A percentile compares a stretch with the other conserved stretches of the same genome.
These are phyloP conservation scores for Neocrepidodera transversa DNA, from an alignment of 2,888 invertebrate species.

Conservation along the genomic window DNA sequence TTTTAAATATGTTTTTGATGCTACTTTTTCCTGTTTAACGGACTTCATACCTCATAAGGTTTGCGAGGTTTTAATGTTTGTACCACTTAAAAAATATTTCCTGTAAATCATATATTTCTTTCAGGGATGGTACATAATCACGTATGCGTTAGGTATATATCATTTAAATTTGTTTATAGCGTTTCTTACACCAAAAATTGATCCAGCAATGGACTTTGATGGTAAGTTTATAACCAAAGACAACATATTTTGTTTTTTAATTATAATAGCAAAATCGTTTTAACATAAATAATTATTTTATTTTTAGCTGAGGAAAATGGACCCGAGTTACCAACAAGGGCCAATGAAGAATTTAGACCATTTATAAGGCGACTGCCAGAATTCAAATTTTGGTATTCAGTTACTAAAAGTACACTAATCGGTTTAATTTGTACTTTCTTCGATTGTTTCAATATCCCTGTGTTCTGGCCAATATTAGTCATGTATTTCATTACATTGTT, in stretches of 20 bases:
- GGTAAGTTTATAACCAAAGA: constrained; percentile 64
- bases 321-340: constrained; percentile 92
- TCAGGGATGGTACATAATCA: constrained; percentile 99
- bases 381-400: constrained; percentile 99
- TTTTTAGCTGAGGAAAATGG: constrained; percentile 77
- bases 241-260: not conserved
- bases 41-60: not conserved
- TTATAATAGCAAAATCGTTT: not conserved
- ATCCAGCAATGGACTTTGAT: constrained; percentile 95
- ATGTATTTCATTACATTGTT: constrained; percentile 99
- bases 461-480: constrained; percentile 99
- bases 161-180: constrained; percentile 99
- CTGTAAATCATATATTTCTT: constrained; percentile 28
- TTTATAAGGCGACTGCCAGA: constrained; percentile 97
- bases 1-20: too few species aligned
- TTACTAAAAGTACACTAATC: constrained; percentile 91
- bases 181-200: constrained; percentile 99
- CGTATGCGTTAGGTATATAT: constrained; percentile 98
- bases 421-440: constrained; percentile 94
- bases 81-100: not conserved
- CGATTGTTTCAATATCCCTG: constrained; percentile 98
- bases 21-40: too few species aligned
- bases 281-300: not conserved
- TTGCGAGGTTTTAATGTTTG: not conserved
- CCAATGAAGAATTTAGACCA: constrained; percentile 97